Evolutionary conservation across 2,888 invertebrate genomes (phyloP).

Genomic region (Loripinus fragilis): DNA sequence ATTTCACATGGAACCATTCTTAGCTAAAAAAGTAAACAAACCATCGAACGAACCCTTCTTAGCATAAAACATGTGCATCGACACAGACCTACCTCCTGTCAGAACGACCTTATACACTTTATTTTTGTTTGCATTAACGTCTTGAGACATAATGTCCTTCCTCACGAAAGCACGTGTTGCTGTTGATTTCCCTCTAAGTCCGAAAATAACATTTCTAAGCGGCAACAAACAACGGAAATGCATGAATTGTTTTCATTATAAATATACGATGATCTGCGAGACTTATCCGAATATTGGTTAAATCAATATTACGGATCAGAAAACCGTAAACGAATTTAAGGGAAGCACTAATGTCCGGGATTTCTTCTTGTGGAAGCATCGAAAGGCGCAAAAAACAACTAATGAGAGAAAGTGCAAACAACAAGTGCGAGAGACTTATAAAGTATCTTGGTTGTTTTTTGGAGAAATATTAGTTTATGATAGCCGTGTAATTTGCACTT

Average conservation of each 20-base stretch:
- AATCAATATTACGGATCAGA: not conserved
- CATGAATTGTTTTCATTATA: slow-evolving; percentile 34
- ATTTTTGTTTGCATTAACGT: slow-evolving; percentile 75
- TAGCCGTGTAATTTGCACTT: too few species aligned
- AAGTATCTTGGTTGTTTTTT: too few species aligned
- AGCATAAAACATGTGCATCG: not conserved
- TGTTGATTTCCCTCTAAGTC: slow-evolving; percentile 30
- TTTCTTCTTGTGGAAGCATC: too few species aligned
- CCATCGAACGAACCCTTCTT: not conserved
- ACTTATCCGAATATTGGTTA: not conserved
- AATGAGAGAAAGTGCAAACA: too few species aligned
- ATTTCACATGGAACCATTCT: too few species aligned
- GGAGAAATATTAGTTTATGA: too few species aligned
- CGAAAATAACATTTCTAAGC: slow-evolving; percentile 19
- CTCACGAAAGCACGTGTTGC: slow-evolving; percentile 35
- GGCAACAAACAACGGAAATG: slow-evolving; percentile 38
- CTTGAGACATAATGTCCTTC: slow-evolving; percentile 69
- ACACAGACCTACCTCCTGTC: slow-evolving; percentile 90
- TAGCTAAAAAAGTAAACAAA: not conserved
- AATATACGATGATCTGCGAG: not conserved
- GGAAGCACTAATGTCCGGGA: too few species aligned
- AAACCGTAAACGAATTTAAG: too few species aligned
- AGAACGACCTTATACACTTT: slow-evolving; percentile 93
- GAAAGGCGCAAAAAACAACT: too few species aligned
- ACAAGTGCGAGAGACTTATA: too few species aligned